A percentile compares a stretch with the other conserved stretches of the same genome.
Conservation (phyloP, 2,888 invertebrate species). For the Acronicta psi region DNA sequence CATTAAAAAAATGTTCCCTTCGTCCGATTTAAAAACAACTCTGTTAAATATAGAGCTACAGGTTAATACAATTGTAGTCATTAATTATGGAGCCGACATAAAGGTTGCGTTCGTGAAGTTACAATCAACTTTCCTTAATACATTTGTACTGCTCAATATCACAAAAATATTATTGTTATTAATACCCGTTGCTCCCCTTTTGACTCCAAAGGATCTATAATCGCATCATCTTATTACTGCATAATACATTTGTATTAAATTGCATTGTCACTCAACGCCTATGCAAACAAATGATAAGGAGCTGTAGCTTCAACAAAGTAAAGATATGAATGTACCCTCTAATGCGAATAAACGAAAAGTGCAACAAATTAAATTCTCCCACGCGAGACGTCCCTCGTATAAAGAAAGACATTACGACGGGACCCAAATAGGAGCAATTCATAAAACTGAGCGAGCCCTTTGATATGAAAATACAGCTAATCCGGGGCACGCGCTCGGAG, state of each 20-base stretch:
- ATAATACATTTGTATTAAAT: constrained; percentile 52
- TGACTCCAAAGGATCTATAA: constrained; percentile 17
- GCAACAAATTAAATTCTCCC: constrained; percentile 87
- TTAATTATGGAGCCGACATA: background rate
- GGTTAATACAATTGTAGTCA: background rate
- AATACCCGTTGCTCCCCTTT: constrained; percentile 12
- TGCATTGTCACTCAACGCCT: constrained; percentile 58
- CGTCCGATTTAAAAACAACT: constrained; percentile 19
- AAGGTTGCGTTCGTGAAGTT: background rate
- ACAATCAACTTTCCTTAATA: too few relatives aligned
- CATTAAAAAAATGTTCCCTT: constrained; percentile 23
- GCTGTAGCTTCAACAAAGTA: constrained; percentile 62
- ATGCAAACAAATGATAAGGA: constrained; percentile 74
- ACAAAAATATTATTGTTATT: constrained; percentile 1
- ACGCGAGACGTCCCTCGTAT: constrained; percentile 79
- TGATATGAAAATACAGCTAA: constrained; percentile 88
- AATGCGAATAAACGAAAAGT: constrained; percentile 81
- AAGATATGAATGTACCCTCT: constrained; percentile 74
- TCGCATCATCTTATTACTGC: constrained; percentile 33
- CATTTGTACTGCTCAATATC: background rate
- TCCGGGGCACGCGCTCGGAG: constrained; percentile 83
- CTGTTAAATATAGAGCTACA: constrained; percentile 3
- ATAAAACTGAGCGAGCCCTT: constrained; percentile 84
- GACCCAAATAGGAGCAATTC: constrained; percentile 82
- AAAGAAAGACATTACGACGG: constrained; percentile 82